A percentile compares a stretch with the other conserved stretches of the same genome.
These are phyloP conservation scores for Eurois occulta DNA, from an alignment of 2,888 invertebrate species.

Conservation along the genomic window DNA sequence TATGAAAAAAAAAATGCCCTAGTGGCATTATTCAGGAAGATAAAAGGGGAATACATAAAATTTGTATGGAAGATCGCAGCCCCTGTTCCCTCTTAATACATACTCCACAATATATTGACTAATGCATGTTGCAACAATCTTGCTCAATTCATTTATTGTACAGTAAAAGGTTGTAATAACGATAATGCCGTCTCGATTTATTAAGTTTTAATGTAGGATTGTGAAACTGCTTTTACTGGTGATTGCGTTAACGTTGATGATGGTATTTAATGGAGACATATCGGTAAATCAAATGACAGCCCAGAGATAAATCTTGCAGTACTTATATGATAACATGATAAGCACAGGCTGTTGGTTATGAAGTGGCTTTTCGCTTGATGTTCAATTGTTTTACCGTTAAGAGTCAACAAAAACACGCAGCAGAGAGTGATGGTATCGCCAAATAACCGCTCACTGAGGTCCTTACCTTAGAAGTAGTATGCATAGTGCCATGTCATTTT, in stretches of 20 bases:
- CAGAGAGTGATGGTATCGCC: neutral
- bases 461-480: too few species aligned
- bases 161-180: constrained; percentile 38
- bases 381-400: neutral
- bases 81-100: too few species aligned
- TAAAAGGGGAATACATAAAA: too few species aligned
- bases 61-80: too few species aligned
- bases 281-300: constrained; percentile 12
- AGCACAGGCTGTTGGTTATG: too few species aligned
- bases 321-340: neutral
- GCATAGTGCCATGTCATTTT: too few species aligned
- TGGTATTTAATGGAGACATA: constrained; percentile 5
- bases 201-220: constrained; percentile 42
- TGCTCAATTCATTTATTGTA: constrained; percentile 40
- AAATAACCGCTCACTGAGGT: too few species aligned
- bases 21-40: too few species aligned
- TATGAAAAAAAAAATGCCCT: too few species aligned
- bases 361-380: neutral
- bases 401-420: neutral
- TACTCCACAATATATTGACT: too few species aligned
- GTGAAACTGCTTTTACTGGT: constrained; percentile 34
- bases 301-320: neutral
- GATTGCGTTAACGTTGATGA: constrained; percentile 31
- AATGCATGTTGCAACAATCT: constrained; percentile 28
- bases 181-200: constrained; percentile 38